Evolutionary conservation across 2,888 invertebrate genomes (phyloP), one percentile per base, ranked within the genome.

Genomic region (Conops quadrifasciatus): DNA sequence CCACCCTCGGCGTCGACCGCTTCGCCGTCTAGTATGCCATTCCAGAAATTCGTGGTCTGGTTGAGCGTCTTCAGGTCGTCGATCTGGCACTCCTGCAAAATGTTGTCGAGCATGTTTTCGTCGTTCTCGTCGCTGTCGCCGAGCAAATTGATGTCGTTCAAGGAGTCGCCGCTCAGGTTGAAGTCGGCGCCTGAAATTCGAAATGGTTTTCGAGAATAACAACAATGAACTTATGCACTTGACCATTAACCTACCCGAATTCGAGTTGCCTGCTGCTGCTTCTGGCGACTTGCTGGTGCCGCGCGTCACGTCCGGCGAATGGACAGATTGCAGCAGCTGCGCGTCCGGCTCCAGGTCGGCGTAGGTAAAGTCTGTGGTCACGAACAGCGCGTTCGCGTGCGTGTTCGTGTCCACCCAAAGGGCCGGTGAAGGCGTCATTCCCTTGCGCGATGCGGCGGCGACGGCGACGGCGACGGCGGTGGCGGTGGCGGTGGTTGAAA

Each of bases 41-140:
- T 86, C 86, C 86, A 86, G 74, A 86, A 86, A 72, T 77, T 86
- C 21, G 85, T 84, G 19, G 85, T 84, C 70, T 85, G 84, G 76
- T 85, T 85, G 19, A 85, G 76, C 7, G 84, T 80, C 73, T 86
- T 86, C 43, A 86, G 81, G 72, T 86, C 86, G 72, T 86, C 86
- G 74, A 85, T 85, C 77, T 82, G 83, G 77, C 86, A 86, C 77
- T 86, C 86, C 67, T 86, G 84, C 72, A 86, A 73, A 69, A 86
- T 85, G 71, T 86, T 86, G 67, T 86, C 86, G 74, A 86, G 76
- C 83, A 86, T 85, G 60, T 86, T 84, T 63, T 86, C 85, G 71
- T 83, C 82, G 28, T 76, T 77, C 43, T 78, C 78, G 63, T 83
- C 84, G 58, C 82, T 83, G 67, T 85, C 85, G 15, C 85, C 85